Conservation (phyloP, 2,113 vertebrate genomes). For the Noturus placidus region DNA sequence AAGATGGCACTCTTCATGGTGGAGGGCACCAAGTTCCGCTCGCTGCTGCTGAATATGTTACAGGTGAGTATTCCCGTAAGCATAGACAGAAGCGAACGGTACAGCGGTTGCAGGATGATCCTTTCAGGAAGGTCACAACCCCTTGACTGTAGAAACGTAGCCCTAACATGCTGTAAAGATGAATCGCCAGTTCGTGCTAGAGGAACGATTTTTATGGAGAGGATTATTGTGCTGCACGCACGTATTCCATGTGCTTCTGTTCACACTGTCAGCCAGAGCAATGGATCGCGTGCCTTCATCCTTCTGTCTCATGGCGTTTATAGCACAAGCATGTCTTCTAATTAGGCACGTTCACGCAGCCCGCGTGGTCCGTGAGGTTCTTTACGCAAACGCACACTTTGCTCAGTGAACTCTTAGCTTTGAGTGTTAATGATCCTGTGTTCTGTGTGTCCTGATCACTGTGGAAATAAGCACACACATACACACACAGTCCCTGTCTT, state of each 20-base stretch:
- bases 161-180: neutral
- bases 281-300: neutral
- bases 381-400: neutral
- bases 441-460: neutral
- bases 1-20: slow-evolving; percentile 99
- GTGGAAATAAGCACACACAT: neutral
- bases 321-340: neutral
- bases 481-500: neutral
- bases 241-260: neutral
- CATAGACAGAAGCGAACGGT: neutral
- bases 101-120: too few species aligned
- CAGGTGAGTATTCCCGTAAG: slow-evolving; percentile 76
- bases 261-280: neutral
- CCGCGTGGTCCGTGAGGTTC: neutral
- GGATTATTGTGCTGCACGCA: neutral
- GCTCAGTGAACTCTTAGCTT: neutral
- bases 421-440: neutral
- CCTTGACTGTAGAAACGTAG: neutral
- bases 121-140: neutral
- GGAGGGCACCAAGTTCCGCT: slow-evolving; percentile 96
- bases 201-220: neutral
- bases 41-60: slow-evolving; percentile 95
- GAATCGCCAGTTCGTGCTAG: neutral
- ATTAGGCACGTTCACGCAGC: neutral
- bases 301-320: neutral